phyloP scores from a whole-genome alignment of 2,113 vertebrate genomes.

The Motacilla alba region DNA sequence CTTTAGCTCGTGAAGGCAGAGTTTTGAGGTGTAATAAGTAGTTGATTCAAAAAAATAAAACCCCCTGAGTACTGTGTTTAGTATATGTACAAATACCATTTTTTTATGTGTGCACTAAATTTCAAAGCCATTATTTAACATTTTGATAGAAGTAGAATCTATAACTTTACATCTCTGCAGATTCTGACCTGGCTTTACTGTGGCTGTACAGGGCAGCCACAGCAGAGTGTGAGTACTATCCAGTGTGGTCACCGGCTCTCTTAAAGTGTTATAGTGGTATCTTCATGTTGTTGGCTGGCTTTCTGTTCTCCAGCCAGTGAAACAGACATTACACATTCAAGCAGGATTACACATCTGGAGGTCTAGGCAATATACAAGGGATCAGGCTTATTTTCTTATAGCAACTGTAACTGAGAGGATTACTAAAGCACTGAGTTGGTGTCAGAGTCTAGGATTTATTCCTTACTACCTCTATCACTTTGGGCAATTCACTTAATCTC shows the following conservation, averaged over 20 bases:
- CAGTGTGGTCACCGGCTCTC: neutral
- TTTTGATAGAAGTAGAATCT: neutral
- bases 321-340: neutral
- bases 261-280: neutral
- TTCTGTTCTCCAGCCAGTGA: neutral
- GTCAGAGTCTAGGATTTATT: conserved; percentile 37
- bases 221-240: neutral
- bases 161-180: neutral
- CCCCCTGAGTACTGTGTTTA: neutral
- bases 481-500: conserved; percentile 5
- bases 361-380: conserved; percentile 1
- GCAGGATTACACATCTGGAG: conserved; percentile 1
- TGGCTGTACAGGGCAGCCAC: neutral
- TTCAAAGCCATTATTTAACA: neutral
- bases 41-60: neutral
- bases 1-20: neutral
- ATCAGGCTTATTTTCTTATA: neutral
- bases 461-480: neutral
- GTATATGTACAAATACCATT: neutral
- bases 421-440: conserved; percentile 6
- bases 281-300: neutral
- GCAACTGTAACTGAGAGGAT: conserved; percentile 26
- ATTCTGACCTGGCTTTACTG: neutral
- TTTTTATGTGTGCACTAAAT: neutral
- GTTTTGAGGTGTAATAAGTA: neutral